Evolutionary conservation across 2,113 vertebrate species (phyloP).

Genomic region (Echinops telfairi): DNA sequence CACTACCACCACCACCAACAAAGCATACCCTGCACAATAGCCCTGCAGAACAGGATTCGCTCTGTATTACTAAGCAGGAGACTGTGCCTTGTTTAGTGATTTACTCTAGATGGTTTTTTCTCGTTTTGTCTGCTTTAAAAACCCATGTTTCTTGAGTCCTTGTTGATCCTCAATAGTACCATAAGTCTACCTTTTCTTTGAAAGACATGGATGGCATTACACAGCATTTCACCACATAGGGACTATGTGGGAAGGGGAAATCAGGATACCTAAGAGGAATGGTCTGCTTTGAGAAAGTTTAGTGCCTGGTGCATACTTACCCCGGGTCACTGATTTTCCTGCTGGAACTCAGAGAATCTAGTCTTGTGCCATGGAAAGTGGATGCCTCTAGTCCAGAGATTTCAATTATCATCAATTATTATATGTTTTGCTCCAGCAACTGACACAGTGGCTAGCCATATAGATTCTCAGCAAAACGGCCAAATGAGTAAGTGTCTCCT

Average conservation of each 20-base stretch:
- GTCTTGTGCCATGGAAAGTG: background rate
- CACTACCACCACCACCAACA: no score
- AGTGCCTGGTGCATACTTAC: background rate
- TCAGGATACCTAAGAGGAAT: background rate
- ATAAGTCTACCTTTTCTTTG: background rate
- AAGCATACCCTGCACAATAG: fast-evolving
- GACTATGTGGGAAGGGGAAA: constrained; percentile 48
- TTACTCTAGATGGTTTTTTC: background rate
- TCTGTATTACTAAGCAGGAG: background rate
- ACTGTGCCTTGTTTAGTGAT: background rate
- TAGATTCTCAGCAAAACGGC: background rate
- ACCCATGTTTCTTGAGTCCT: background rate
- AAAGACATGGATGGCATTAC: constrained; percentile 17
- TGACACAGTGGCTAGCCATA: background rate
- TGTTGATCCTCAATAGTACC: background rate
- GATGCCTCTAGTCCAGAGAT: background rate
- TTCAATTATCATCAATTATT: background rate
- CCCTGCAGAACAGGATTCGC: background rate
- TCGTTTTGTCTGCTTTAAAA: background rate
- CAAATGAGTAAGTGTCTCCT: background rate
- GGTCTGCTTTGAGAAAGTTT: constrained; percentile 23
- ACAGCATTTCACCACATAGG: background rate
- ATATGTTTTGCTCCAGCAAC: background rate
- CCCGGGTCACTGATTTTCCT: constrained; percentile 44
- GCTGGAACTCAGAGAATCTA: constrained; percentile 22